These are phyloP conservation scores for Cygnus atratus DNA, from an alignment of 2,113 vertebrate genomes.

Conservation along the genomic window DNA sequence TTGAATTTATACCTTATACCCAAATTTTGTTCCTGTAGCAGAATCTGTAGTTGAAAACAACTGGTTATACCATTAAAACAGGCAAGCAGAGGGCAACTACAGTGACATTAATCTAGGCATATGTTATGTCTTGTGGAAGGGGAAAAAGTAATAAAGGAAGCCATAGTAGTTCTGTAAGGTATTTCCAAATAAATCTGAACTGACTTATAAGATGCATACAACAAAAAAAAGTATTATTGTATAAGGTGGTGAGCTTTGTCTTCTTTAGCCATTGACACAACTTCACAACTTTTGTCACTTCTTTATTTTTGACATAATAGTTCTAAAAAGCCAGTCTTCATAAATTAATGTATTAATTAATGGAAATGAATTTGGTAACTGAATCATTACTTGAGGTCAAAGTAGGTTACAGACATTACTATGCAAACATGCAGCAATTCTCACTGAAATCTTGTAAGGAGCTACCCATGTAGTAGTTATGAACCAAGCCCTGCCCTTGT, in stretches of 20 bases:
- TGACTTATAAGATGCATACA: not conserved
- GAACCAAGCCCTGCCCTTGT: not conserved
- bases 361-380: not conserved
- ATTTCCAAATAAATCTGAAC: not conserved
- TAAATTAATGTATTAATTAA: not conserved
- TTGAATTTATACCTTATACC: constrained; percentile 97
- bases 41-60: constrained; percentile 88
- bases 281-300: not conserved
- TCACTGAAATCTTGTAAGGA: not conserved
- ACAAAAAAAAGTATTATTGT: not conserved
- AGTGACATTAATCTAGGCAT: constrained; percentile 31
- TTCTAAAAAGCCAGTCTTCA: not conserved
- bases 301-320: not conserved
- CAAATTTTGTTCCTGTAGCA: constrained; percentile 96
- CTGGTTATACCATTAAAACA: constrained; percentile 76
- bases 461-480: not conserved
- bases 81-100: not conserved
- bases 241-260: not conserved
- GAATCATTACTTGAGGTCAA: not conserved
- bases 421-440: not conserved
- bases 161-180: not conserved
- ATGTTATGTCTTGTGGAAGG: not conserved
- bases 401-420: not conserved
- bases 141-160: constrained; percentile 10
- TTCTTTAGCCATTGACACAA: not conserved